Percentiles rank a stretch among this genome's conserved stretches.
Evolutionary conservation across 35 echinoderm and acorn worm genomes (phyloP).

Genomic region (Acanthaster planci): DNA sequence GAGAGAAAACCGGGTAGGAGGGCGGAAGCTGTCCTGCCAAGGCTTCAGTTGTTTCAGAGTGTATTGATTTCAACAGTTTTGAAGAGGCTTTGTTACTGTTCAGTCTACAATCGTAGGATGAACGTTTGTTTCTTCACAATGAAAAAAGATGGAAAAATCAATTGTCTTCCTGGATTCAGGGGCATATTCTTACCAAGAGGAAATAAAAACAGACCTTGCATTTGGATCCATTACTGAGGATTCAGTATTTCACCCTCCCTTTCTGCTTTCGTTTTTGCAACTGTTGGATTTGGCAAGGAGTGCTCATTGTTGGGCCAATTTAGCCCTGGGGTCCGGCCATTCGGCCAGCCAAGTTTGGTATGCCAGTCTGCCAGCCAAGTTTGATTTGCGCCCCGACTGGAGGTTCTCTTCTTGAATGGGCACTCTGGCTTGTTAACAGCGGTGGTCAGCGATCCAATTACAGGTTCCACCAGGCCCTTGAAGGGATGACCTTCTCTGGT

Average conservation of each 20-base stretch:
- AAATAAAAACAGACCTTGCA: background rate
- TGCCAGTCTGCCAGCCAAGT: background rate
- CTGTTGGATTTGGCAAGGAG: background rate
- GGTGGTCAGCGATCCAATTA: slow-evolving; percentile 13
- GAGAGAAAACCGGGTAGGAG: no score
- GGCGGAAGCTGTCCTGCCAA: no score
- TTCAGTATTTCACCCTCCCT: background rate
- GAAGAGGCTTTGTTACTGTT: no score
- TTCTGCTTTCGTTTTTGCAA: background rate
- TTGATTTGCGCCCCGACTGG: slow-evolving; percentile 5
- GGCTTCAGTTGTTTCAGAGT: no score
- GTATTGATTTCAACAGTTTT: no score
- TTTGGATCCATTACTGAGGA: no score
- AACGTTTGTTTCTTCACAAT: no score
- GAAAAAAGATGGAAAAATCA: background rate
- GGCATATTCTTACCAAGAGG: slow-evolving; percentile 13
- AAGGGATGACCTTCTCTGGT: background rate
- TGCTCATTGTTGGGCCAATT: slow-evolving; percentile 17
- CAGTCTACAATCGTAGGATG: no score
- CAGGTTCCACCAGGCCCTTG: background rate
- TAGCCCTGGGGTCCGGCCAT: background rate
- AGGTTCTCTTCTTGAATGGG: background rate
- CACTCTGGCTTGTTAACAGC: background rate
- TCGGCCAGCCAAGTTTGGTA: background rate
- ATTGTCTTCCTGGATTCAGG: background rate